phyloP scores from a whole-genome alignment of 2,888 invertebrate genomes.

The Empis stercorea region DNA sequence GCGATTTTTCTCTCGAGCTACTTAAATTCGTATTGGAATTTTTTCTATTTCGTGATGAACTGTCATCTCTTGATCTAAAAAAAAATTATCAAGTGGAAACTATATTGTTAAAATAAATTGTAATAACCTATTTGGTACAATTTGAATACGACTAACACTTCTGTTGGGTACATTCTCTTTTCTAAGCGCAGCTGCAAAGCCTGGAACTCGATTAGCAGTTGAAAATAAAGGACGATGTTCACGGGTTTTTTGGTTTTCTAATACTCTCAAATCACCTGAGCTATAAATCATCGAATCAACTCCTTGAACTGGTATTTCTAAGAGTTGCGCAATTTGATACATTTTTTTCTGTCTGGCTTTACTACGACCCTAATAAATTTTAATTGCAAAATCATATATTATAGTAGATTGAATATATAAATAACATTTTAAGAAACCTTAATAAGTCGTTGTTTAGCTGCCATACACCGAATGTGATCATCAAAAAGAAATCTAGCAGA shows the following conservation, averaged over 20 bases:
- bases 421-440: constrained; percentile 44
- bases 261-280: constrained; percentile 20
- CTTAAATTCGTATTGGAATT: no score
- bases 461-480: constrained; percentile 98
- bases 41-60: constrained; percentile 36
- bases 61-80: constrained; percentile 14
- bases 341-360: constrained; percentile 95
- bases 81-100: neutral
- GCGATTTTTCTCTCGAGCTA: constrained; percentile 32
- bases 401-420: neutral
- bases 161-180: constrained; percentile 29
- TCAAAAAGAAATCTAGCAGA: constrained; percentile 93
- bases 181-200: constrained; percentile 45
- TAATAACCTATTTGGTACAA: constrained; percentile 26
- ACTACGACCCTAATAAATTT: constrained; percentile 55
- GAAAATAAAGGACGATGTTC: constrained; percentile 44
- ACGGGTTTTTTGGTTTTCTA: constrained; percentile 22
- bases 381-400: no score
- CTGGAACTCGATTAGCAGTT: constrained; percentile 38
- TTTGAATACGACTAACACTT: constrained; percentile 32
- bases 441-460: constrained; percentile 79
- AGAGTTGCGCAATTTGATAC: constrained; percentile 82
- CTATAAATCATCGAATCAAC: constrained; percentile 29
- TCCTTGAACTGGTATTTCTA: constrained; percentile 58
- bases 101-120: neutral